phyloP scores from a whole-genome alignment of 2,797 vertebrate species.

The Semaprochilodus insignis region DNA sequence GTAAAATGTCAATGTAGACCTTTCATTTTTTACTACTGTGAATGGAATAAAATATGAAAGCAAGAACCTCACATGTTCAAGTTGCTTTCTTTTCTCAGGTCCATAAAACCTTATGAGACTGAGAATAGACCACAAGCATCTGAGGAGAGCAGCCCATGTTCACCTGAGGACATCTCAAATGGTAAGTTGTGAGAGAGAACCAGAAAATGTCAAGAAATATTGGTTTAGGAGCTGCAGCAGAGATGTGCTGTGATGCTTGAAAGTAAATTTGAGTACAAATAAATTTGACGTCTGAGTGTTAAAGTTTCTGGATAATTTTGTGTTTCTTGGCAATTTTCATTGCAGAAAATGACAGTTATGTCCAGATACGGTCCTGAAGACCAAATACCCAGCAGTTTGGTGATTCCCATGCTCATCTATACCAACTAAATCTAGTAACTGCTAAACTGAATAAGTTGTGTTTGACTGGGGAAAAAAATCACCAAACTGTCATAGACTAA shows the following conservation, averaged over 20 bases:
- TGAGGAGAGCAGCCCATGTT: conserved; percentile 67
- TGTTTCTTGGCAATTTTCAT: too few relatives aligned
- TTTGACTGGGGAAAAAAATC: too few relatives aligned
- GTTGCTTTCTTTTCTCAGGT: conserved; percentile 66
- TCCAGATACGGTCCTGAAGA: too few relatives aligned
- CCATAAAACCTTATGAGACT: conserved; percentile 77
- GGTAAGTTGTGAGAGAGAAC: conserved; percentile 60
- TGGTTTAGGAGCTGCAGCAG: not conserved
- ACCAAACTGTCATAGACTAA: too few relatives aligned
- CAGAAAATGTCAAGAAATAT: not conserved
- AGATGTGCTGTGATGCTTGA: not conserved
- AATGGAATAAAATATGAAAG: not conserved
- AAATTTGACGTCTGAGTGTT: too few relatives aligned
- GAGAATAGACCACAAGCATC: conserved; percentile 71
- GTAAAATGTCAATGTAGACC: not conserved
- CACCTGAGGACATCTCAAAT: conserved; percentile 71
- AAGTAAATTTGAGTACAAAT: too few relatives aligned
- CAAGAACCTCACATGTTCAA: not conserved
- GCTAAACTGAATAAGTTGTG: too few relatives aligned
- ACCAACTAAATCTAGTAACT: too few relatives aligned
- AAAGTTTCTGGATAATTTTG: too few relatives aligned
- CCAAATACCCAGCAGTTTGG: too few relatives aligned
- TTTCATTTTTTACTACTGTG: not conserved
- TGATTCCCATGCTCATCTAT: too few relatives aligned
- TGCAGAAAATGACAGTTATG: too few relatives aligned